phyloP scores from a whole-genome alignment of 2,888 invertebrate genomes.

The Tenthredo distinguenda region DNA sequence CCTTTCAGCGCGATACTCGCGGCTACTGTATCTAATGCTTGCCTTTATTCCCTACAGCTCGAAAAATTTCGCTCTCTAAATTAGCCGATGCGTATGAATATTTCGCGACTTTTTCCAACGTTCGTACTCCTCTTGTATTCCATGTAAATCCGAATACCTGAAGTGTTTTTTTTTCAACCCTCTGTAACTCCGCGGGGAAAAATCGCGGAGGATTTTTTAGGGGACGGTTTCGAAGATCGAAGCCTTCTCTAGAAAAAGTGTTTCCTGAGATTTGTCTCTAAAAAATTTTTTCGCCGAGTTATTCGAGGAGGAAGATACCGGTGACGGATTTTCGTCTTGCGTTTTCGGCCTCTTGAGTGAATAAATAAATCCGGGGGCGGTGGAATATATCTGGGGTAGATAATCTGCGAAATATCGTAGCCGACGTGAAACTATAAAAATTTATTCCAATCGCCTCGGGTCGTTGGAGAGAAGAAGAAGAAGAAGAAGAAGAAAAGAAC shows the following conservation, averaged over 20 bases:
- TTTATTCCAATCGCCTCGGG: conserved; percentile 28
- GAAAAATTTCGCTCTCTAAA: neutral
- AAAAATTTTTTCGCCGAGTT: neutral
- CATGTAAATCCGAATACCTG: no score
- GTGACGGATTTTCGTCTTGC: neutral
- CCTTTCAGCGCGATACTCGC: neutral
- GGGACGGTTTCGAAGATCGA: neutral
- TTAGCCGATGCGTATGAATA: conserved; percentile 19
- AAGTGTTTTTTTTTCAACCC: neutral
- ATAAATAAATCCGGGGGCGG: neutral
- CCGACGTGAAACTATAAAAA: conserved; percentile 15
- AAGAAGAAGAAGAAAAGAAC: neutral
- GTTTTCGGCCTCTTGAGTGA: neutral
- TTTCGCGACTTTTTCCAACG: neutral
- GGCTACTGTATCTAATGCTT: neutral
- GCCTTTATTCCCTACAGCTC: neutral
- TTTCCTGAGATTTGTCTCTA: neutral
- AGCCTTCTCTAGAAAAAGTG: neutral
- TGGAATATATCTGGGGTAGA: neutral
- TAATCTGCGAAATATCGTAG: conserved; percentile 19
- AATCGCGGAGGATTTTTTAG: neutral
- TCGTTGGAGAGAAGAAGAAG: neutral
- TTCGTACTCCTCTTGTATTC: no score
- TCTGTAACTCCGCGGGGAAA: neutral
- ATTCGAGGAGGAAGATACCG: neutral